These are phyloP conservation scores for Gerris buenoi DNA, from an alignment of 1,140 invertebrate species.

Conservation along the genomic window DNA sequence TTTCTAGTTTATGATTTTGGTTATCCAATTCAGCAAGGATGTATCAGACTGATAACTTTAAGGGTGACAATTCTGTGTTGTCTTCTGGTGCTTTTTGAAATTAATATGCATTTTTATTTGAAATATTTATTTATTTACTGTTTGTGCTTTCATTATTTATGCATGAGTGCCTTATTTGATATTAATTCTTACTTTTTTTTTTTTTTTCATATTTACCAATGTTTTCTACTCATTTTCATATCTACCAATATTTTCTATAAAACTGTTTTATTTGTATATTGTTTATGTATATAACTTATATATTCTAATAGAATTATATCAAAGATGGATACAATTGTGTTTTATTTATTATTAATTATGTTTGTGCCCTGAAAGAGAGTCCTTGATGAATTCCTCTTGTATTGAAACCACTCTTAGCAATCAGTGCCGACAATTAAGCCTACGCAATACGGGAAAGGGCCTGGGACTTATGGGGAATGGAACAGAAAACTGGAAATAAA, in stretches of 20 bases:
- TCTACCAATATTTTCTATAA: neutral
- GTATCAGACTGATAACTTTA: neutral
- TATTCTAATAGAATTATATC: too few relatives aligned
- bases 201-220: neutral
- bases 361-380: too few relatives aligned
- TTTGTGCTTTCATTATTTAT: neutral
- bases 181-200: neutral
- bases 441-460: too few relatives aligned
- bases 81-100: neutral
- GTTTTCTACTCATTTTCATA: neutral
- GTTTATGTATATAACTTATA: neutral
- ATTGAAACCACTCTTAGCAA: too few relatives aligned
- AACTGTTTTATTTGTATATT: neutral
- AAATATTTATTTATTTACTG: neutral
- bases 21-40: neutral
- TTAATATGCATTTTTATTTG: neutral
- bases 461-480: too few relatives aligned
- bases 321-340: too few relatives aligned
- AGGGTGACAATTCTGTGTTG: neutral
- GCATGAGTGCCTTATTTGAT: neutral
- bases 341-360: too few relatives aligned
- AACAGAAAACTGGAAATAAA: too few relatives aligned
- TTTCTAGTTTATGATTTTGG: neutral
- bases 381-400: too few relatives aligned
- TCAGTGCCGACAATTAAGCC: too few relatives aligned